These are phyloP conservation scores for Ornithorhynchus anatinus DNA, from an alignment of 2,113 vertebrate species.

Conservation along the genomic window DNA sequence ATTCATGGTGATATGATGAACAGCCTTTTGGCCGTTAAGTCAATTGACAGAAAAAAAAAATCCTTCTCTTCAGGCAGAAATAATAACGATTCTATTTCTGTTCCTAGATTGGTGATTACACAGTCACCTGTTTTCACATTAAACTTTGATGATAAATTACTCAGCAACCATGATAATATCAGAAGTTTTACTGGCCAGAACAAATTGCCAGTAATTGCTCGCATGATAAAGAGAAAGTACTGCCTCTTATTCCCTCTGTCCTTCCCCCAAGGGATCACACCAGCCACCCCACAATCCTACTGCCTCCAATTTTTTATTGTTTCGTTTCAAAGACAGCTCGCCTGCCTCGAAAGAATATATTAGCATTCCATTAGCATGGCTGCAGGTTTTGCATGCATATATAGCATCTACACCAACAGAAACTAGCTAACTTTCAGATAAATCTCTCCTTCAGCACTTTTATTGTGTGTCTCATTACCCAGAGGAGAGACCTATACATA, in stretches of 20 bases:
- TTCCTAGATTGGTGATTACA: constrained; percentile 85
- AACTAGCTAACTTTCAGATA: constrained; percentile 50
- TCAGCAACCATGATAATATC: constrained; percentile 85
- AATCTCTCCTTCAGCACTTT: constrained; percentile 50
- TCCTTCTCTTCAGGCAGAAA: constrained; percentile 79
- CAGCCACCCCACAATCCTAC: constrained; percentile 45
- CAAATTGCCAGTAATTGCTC: constrained; percentile 84
- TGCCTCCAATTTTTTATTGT: constrained; percentile 18
- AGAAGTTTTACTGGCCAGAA: constrained; percentile 86
- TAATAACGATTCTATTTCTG: constrained; percentile 84
- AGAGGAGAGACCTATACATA: too few relatives aligned
- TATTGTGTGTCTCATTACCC: constrained; percentile 43
- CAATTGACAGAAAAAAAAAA: constrained; percentile 73
- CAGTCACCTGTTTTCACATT: constrained; percentile 86
- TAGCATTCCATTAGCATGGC: constrained; percentile 66
- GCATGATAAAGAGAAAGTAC: constrained; percentile 74
- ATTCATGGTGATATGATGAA: constrained; percentile 82
- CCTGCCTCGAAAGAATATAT: constrained; percentile 57
- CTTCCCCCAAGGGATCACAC: constrained; percentile 50
- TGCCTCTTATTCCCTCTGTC: constrained; percentile 59
- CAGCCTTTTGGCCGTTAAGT: constrained; percentile 82
- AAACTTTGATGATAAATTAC: constrained; percentile 87
- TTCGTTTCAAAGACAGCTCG: constrained; percentile 55
- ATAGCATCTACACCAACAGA: constrained; percentile 31
- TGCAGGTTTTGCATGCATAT: constrained; percentile 33